Base-by-base conservation (phyloP, 2,888 invertebrate species). In the Agrilus mali region DNA sequence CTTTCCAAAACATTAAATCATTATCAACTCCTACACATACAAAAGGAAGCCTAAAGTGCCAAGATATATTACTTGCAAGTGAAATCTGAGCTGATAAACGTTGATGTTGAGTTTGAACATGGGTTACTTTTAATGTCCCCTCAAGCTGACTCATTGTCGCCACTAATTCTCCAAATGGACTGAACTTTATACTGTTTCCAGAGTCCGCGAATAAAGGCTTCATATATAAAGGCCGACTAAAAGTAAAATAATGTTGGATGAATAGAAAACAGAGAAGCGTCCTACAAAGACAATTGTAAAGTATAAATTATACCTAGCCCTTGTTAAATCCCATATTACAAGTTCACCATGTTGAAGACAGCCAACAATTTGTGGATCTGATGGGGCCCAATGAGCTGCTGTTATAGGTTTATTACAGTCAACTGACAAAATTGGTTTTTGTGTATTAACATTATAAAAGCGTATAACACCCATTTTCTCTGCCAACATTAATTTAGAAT, bases 391-490 rank as follows among this genome's bases (percentile, higher is more conserved):
- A 63, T 86, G 82, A 4, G 79, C 79, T 33, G 75, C 72, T 57
- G 77, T 72, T 12, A 86, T 60, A 1, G 82, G 79, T 39, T 72
- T 69, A 41, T 74, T 72, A 7, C 75, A 69, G 60, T 80, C 76
- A 37, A 84, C 65, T 1, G 84, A 82, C 60, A 82, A 64, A 40
- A 81, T 75, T 2, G 77, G 75, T 48, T 73, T 74, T 52, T 79
- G 78, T 35, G 75, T 78, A 52, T 73, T 71, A 8, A 81, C 72
- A 63, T 83, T 85, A 56, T 82, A 86, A 60, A 86, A 73, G 47
- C 79, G 74, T 42, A 86, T 75, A 1, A 79, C 64, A n/a, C 86
- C 85, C 53, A 75, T 75, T 60, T 82, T 83, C 60, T 85, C 83
- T 1, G 80, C 85, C 2, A 86, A 81, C 49, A 86, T 63, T 16